These are phyloP conservation scores for Trypoxylon attenuatum DNA, from an alignment of 2,888 invertebrate species.

Conservation along the genomic window DNA sequence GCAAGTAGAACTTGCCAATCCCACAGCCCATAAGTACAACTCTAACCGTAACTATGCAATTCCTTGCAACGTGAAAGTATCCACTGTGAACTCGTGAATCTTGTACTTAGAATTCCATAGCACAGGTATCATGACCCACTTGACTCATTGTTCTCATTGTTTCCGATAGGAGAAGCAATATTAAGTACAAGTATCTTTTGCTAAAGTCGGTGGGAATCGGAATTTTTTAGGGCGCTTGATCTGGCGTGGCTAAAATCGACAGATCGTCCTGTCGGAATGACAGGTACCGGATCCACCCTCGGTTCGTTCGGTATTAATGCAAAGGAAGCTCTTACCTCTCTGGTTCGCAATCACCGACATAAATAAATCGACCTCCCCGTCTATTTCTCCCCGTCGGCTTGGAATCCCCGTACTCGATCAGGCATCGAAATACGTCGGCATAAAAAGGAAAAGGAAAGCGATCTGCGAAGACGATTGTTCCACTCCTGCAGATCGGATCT, in stretches of 20 bases:
- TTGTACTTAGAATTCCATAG: too few relatives aligned
- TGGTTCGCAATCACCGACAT: slow-evolving; percentile 58
- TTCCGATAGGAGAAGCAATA: too few relatives aligned
- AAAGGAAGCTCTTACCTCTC: slow-evolving; percentile 48
- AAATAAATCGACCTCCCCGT: slow-evolving; percentile 62
- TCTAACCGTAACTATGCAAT: background rate
- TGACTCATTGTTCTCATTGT: too few relatives aligned
- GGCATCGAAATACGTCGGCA: slow-evolving; percentile 55
- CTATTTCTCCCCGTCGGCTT: slow-evolving; percentile 51
- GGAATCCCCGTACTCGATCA: slow-evolving; percentile 54
- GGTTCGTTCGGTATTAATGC: slow-evolving; percentile 48
- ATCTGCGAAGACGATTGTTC: slow-evolving; percentile 40
- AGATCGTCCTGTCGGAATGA: slow-evolving; percentile 34
- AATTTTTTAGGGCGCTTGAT: slow-evolving; percentile 13
- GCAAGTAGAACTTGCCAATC: background rate
- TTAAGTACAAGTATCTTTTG: too few relatives aligned
- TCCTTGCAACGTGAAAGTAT: too few relatives aligned
- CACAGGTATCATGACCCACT: too few relatives aligned
- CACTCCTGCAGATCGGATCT: slow-evolving; percentile 49
- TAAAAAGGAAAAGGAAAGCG: slow-evolving; percentile 37
- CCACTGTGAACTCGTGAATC: background rate
- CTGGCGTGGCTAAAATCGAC: slow-evolving; percentile 6
- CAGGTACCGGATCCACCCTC: slow-evolving; percentile 31
- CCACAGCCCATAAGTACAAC: background rate
- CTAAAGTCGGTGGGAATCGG: too few relatives aligned